Conservation (phyloP, 2,113 vertebrate species). For the Leptosomus discolor region DNA sequence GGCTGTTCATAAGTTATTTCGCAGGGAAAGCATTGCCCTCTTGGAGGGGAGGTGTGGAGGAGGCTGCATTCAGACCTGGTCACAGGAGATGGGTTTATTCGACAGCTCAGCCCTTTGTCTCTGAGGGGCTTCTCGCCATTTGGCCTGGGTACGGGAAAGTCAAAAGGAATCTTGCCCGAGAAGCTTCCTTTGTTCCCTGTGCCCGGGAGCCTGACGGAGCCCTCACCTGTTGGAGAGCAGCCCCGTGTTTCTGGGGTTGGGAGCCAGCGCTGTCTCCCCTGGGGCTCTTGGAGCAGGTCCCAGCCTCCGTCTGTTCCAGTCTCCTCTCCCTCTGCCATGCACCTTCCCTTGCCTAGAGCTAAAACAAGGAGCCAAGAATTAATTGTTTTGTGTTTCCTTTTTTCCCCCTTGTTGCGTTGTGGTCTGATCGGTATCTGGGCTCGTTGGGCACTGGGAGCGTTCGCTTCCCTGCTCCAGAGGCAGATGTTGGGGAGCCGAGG, state of each 20-base stretch:
- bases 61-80: constrained; percentile 1
- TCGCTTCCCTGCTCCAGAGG: background rate
- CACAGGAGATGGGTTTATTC: background rate
- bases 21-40: background rate
- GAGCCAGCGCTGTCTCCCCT: constrained; percentile 44
- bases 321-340: background rate
- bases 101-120: background rate
- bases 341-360: constrained; percentile 64
- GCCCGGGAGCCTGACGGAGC: background rate
- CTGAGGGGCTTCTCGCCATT: background rate
- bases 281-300: constrained; percentile 67
- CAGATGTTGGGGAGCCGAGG: background rate
- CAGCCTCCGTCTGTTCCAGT: constrained; percentile 27
- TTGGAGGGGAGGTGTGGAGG: background rate
- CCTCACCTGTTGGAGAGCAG: constrained; percentile 69
- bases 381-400: constrained; percentile 29
- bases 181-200: background rate
- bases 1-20: background rate
- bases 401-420: background rate
- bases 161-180: background rate
- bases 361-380: constrained; percentile 41
- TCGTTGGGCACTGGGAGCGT: background rate
- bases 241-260: constrained; percentile 33
- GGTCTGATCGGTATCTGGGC: constrained; percentile 43
- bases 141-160: background rate